Conservation (phyloP, 2,113 vertebrate species). For the Channa maculata region DNA sequence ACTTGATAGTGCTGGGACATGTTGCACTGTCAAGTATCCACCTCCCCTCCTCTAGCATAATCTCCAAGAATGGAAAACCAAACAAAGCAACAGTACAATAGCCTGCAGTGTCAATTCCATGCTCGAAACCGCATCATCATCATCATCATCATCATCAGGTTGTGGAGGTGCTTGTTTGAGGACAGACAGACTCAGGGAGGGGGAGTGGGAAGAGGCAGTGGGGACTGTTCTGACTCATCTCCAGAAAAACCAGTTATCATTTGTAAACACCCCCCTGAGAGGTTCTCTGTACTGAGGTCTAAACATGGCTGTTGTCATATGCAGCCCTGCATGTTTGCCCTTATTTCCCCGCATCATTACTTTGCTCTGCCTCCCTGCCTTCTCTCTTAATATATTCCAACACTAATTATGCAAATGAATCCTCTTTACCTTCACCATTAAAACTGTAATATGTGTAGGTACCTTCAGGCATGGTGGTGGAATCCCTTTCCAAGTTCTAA, state of each 20-base stretch:
- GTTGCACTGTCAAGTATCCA: slow-evolving; percentile 20
- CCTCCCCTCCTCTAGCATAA: slow-evolving; percentile 40
- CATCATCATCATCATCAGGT: slow-evolving; percentile 12
- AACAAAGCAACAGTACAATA: slow-evolving; percentile 53
- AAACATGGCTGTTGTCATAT: slow-evolving; percentile 66
- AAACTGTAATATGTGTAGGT: slow-evolving; percentile 43
- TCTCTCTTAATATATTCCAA: slow-evolving; percentile 51
- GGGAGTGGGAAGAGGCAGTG: background rate
- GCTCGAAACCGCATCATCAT: slow-evolving; percentile 1
- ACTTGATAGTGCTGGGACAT: slow-evolving; percentile 14
- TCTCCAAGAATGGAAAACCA: slow-evolving; percentile 60
- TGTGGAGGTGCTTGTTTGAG: slow-evolving; percentile 45
- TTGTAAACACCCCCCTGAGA: slow-evolving; percentile 47
- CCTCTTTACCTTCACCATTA: slow-evolving; percentile 52
- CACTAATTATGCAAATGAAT: slow-evolving; percentile 65
- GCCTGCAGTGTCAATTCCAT: slow-evolving; percentile 27
- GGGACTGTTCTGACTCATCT: slow-evolving; percentile 54
- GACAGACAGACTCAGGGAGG: slow-evolving; percentile 20
- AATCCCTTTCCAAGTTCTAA: slow-evolving; percentile 1
- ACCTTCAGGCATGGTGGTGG: slow-evolving; percentile 33
- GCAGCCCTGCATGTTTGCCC: slow-evolving; percentile 44
- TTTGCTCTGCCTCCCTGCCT: slow-evolving; percentile 42
- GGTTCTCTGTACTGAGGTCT: slow-evolving; percentile 27
- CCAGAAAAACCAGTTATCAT: slow-evolving; percentile 62
- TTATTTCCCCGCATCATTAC: slow-evolving; percentile 67